Percentiles rank a stretch among this genome's conserved stretches.
phyloP scores from a whole-genome alignment of 2,888 invertebrate species.

The Cyrtodaria siliqua region DNA sequence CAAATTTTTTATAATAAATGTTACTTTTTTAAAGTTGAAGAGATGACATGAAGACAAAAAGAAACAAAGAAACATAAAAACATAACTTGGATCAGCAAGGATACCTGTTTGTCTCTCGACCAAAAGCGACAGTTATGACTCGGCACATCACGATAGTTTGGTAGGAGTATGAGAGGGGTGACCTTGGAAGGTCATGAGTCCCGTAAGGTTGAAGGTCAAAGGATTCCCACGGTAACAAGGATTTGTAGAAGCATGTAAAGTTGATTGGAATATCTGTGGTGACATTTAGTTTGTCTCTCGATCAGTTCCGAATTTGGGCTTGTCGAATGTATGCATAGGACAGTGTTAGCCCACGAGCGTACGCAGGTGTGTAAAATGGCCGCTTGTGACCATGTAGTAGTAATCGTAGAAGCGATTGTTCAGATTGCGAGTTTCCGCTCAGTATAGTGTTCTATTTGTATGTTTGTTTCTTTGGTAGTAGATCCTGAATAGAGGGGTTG shows the following conservation, averaged over 20 bases:
- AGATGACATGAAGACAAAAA: neutral
- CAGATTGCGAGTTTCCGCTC: constrained; percentile 14
- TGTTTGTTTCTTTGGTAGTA: constrained; percentile 44
- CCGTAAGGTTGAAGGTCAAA: constrained; percentile 37
- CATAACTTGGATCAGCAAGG: constrained; percentile 35
- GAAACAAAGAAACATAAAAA: constrained; percentile 23
- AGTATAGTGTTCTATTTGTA: constrained; percentile 44
- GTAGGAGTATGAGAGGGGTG: constrained; percentile 54
- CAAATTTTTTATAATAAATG: too few relatives aligned
- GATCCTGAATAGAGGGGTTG: constrained; percentile 56
- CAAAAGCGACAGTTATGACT: constrained; percentile 52
- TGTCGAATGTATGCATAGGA: constrained; percentile 36
- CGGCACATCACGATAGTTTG: constrained; percentile 43
- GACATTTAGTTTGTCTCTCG: too few relatives aligned
- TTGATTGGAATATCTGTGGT: constrained; percentile 1
- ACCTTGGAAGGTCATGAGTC: constrained; percentile 51
- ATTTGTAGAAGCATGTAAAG: constrained; percentile 30
- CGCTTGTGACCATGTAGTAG: constrained; percentile 25
- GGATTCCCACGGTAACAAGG: constrained; percentile 16
- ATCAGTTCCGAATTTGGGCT: neutral
- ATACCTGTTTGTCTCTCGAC: constrained; percentile 50
- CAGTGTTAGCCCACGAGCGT: constrained; percentile 12
- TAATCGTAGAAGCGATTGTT: constrained; percentile 19
- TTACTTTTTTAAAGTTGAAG: too few relatives aligned
- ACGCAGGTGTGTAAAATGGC: constrained; percentile 21